phyloP scores from a whole-genome alignment of 2,797 vertebrate genomes.

The Apogon talboti region DNA sequence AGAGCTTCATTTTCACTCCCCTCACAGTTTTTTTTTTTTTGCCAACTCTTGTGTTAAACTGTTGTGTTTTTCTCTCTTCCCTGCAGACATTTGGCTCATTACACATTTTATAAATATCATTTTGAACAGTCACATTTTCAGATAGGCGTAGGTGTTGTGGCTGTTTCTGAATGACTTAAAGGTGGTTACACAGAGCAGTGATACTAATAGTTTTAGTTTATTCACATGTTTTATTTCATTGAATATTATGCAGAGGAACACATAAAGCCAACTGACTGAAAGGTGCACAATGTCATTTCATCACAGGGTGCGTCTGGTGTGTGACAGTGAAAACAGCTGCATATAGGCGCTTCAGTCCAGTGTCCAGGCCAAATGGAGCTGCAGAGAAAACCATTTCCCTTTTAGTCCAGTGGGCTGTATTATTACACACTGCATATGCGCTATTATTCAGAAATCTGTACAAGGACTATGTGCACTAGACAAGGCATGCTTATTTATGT shows the following conservation, averaged over 20 bases:
- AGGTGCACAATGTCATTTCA: slow-evolving; percentile 31
- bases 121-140: slow-evolving; percentile 21
- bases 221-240: slow-evolving; percentile 6
- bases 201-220: neutral
- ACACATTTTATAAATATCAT: slow-evolving; percentile 17
- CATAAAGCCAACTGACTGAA: slow-evolving; percentile 11
- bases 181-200: neutral
- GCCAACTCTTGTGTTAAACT: slow-evolving; percentile 27
- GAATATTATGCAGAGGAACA: neutral
- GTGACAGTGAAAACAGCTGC: slow-evolving; percentile 22
- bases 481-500: too few relatives aligned
- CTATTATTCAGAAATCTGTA: slow-evolving; percentile 57
- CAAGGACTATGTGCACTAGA: slow-evolving; percentile 44
- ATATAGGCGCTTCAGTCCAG: slow-evolving; percentile 21
- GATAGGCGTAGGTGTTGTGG: neutral
- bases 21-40: slow-evolving; percentile 22
- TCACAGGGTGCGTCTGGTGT: slow-evolving; percentile 11
- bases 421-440: slow-evolving; percentile 40
- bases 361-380: slow-evolving; percentile 34
- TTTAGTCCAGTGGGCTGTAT: slow-evolving; percentile 35
- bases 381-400: too few relatives aligned
- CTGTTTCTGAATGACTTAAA: neutral
- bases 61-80: slow-evolving; percentile 15
- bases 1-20: slow-evolving; percentile 53
- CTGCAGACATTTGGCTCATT: slow-evolving; percentile 22